Conservation (phyloP, 2,888 invertebrate species). For the Meteorus cinctellus region DNA sequence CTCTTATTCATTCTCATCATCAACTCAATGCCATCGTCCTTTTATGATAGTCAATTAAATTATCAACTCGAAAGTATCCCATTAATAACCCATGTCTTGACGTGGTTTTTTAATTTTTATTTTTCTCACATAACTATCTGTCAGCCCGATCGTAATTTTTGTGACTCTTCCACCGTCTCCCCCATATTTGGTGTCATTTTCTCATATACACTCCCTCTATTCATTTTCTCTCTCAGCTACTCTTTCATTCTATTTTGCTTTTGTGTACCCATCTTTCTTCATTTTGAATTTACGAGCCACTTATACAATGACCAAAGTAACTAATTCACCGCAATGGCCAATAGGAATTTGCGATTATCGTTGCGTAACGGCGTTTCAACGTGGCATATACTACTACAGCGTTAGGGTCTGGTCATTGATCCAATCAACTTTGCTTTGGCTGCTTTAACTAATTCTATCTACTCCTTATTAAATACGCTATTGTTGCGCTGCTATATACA, state of each 20-base stretch:
- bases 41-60: constrained; percentile 20
- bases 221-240: background rate
- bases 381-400: constrained; percentile 48
- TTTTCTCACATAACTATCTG: constrained; percentile 23
- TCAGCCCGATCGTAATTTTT: constrained; percentile 39
- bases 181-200: background rate
- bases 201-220: background rate
- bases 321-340: constrained; percentile 41
- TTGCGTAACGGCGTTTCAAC: constrained; percentile 53
- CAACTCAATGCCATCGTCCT: constrained; percentile 13
- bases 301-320: constrained; percentile 51
- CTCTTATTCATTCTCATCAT: constrained; percentile 24
- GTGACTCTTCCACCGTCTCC: constrained; percentile 11
- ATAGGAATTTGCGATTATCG: constrained; percentile 57
- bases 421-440: constrained; percentile 49
- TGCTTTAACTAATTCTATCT: background rate
- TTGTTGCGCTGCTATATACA: background rate
- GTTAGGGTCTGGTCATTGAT: constrained; percentile 59
- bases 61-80: constrained; percentile 17
- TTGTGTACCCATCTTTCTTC: constrained; percentile 32
- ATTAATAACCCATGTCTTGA: constrained; percentile 12
- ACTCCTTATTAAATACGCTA: background rate
- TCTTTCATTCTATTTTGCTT: background rate
- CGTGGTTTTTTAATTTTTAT: background rate
- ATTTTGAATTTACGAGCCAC: constrained; percentile 52